Evolutionary conservation across 1,140 invertebrate genomes (phyloP).

Genomic region (Pseudomyrmex sp.): DNA sequence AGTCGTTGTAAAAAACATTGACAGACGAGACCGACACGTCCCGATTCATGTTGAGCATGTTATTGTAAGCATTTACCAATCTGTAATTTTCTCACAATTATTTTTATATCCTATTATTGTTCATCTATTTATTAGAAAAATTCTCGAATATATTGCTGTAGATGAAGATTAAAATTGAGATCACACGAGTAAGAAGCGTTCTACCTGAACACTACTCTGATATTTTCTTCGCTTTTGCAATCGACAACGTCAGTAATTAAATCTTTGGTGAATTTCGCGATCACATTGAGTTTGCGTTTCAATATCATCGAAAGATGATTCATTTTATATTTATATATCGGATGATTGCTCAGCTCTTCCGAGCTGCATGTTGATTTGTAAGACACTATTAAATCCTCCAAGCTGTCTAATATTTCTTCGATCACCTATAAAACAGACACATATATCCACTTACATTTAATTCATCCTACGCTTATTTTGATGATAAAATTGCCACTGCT

Average conservation of each 20-base stretch:
- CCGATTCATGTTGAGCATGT: constrained; percentile 71
- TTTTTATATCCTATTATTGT: too few species aligned
- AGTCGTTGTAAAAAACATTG: constrained; percentile 85
- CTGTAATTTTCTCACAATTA: constrained; percentile 58
- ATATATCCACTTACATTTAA: neutral
- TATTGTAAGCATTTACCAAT: constrained; percentile 77
- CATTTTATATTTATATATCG: constrained; percentile 75
- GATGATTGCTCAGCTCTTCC: constrained; percentile 39
- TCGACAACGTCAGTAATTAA: constrained; percentile 73
- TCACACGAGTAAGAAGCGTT: neutral
- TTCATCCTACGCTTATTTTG: neutral
- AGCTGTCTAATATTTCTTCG: constrained; percentile 48
- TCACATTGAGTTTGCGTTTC: constrained; percentile 71
- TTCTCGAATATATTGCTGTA: neutral
- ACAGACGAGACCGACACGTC: constrained; percentile 68
- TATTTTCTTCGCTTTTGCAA: constrained; percentile 67
- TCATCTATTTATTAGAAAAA: neutral
- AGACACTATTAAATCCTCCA: constrained; percentile 61
- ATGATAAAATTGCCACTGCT: neutral
- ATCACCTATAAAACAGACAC: constrained; percentile 36
- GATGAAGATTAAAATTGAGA: neutral
- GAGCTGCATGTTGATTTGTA: constrained; percentile 63
- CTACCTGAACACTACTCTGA: constrained; percentile 76
- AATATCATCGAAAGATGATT: constrained; percentile 65
- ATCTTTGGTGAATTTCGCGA: constrained; percentile 70